Evolutionary conservation across 1,140 invertebrate species (phyloP), one percentile per base, ranked within the genome.

Genomic region (Stenopsyche tienmushanensis): DNA sequence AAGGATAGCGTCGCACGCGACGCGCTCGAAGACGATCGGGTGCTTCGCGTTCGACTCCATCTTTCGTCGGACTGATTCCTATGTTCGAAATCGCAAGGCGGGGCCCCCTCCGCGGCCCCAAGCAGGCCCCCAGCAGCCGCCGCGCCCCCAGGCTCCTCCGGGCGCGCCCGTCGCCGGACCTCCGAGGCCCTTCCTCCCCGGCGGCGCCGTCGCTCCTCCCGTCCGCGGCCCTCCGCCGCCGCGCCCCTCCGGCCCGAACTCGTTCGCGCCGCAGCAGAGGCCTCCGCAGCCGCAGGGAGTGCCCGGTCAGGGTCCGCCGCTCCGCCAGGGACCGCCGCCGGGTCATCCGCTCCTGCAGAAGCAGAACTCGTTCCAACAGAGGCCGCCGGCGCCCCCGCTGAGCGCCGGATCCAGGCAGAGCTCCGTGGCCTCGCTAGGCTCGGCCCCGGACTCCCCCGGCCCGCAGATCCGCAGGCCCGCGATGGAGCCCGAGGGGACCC

Each of bases 371-470:
- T 64, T 67, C 42, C 63, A 62, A 47, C 58, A 60, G 8, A 47
- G 65, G 20, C 62, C 62, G 9, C 72, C 73, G 21, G 71, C 72
- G 10, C 63, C 70, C 9, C 59, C 57, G 3, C 64, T 75, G 52
- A 73, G 69, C 29, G 75, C 72, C 62, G 64, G 78, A 50, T 72
- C 76, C 2, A 73, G 78, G 45, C 80, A 80, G 72, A 71, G 77
- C 24, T 80, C 78, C 20, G 75, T 80, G 70, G 73, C 74, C 60
- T 75, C 77, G 62, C 66, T 79, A 18, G 52, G 50, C 21, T 24
- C 55, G 3, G 0, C 54, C 7, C 57, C 62, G 39, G 53, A 66
- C 13, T 49, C 41, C 3, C 52, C 49, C 17, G 57, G 47, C 15
- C 15, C 39, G 13, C 44, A 34, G 17, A 42, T 44, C 10, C 58